phyloP scores from a whole-genome alignment of 2,888 invertebrate species.

The Tiliacea aurago region DNA sequence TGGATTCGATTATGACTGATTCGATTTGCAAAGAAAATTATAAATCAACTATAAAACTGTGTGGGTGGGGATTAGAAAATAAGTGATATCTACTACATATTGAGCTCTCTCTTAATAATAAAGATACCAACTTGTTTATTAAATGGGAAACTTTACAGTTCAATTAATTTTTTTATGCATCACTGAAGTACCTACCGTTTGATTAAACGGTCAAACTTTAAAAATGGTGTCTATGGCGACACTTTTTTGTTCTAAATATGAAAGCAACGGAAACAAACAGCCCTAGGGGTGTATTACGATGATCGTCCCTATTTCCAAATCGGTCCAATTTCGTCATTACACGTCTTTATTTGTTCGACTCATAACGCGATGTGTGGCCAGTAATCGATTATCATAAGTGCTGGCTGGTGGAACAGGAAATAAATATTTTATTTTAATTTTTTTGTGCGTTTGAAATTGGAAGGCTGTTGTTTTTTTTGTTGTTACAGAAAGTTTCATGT shows the following conservation, averaged over 20 bases:
- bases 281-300: constrained; percentile 55
- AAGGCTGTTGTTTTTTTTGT: constrained; percentile 38
- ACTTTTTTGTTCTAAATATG: constrained; percentile 16
- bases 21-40: constrained; percentile 46
- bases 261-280: constrained; percentile 51
- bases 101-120: constrained; percentile 24
- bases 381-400: constrained; percentile 67
- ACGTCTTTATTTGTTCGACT: constrained; percentile 67
- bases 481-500: constrained; percentile 41
- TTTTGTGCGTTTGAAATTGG: constrained; percentile 58
- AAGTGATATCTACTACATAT: constrained; percentile 3
- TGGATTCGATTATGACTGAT: constrained; percentile 43
- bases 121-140: constrained; percentile 6
- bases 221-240: constrained; percentile 30
- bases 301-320: constrained; percentile 59
- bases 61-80: constrained; percentile 51
- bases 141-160: constrained; percentile 17
- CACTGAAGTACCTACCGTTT: too few relatives aligned
- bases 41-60: constrained; percentile 31
- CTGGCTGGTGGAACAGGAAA: constrained; percentile 66
- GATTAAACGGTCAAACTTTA: constrained; percentile 26
- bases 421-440: constrained; percentile 53
- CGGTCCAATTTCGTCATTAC: constrained; percentile 68
- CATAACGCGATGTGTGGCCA: constrained; percentile 69
- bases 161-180: not conserved